Evolutionary conservation across 2,888 invertebrate genomes (phyloP).

Genomic region (Limnephilus lunatus): DNA sequence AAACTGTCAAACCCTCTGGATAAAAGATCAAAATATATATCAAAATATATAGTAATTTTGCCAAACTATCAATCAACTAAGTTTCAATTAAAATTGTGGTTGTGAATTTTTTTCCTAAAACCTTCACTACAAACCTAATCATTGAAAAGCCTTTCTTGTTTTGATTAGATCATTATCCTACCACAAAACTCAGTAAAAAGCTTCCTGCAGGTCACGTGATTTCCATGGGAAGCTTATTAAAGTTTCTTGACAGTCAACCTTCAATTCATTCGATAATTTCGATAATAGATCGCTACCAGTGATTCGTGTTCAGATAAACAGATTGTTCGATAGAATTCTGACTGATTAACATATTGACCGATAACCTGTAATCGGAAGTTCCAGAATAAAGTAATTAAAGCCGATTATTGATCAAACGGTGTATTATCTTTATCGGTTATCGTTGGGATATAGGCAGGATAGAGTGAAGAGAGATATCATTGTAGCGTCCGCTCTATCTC

Average conservation of each 20-base stretch:
- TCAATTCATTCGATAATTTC: not conserved
- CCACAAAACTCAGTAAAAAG: not conserved
- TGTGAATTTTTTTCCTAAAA: not conserved
- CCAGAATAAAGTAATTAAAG: not conserved
- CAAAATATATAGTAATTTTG: too few relatives aligned
- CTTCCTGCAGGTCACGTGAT: not conserved
- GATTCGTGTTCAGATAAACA: not conserved
- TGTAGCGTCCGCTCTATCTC: not conserved
- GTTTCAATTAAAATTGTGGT: not conserved
- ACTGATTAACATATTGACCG: not conserved
- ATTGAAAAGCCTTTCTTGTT: not conserved
- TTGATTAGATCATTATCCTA: not conserved
- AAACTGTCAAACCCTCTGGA: too few relatives aligned
- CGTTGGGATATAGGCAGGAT: not conserved
- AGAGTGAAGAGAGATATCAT: slow-evolving; percentile 10
- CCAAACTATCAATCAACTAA: too few relatives aligned
- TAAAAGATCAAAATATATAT: too few relatives aligned
- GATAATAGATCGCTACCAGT: not conserved
- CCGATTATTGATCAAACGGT: not conserved
- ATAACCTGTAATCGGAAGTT: not conserved
- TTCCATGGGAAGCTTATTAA: not conserved
- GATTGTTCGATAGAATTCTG: not conserved
- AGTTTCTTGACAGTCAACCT: not conserved
- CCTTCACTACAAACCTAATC: not conserved
- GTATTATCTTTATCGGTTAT: not conserved